Conservation (phyloP, 2,888 invertebrate genomes). For the Allygus modestus region DNA sequence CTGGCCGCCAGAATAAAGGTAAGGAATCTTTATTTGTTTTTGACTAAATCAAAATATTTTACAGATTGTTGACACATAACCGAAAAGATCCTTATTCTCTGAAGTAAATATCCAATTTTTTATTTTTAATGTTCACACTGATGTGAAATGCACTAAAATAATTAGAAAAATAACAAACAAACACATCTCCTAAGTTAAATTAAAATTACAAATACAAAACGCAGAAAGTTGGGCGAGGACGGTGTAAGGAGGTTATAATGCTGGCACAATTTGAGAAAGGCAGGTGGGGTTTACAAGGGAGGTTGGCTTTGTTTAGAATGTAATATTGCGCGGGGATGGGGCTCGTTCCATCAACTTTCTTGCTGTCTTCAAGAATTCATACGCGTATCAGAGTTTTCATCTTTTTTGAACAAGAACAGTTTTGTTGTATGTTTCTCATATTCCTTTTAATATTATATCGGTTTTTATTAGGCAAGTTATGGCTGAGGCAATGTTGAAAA, state of each 20-base stretch:
- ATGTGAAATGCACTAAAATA: no score
- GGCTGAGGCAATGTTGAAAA: no score
- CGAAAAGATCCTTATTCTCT: no score
- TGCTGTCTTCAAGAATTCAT: slow-evolving; percentile 20
- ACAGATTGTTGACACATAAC: no score
- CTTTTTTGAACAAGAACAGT: not conserved
- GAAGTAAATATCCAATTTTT: no score
- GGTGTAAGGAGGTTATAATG: not conserved
- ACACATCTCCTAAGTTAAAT: not conserved
- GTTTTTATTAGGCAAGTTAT: no score
- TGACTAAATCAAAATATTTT: no score
- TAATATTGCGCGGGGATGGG: slow-evolving; percentile 2
- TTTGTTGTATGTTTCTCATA: not conserved
- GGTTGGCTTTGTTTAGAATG: slow-evolving; percentile 20
- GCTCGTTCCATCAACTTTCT: slow-evolving; percentile 7
- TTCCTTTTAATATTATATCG: no score
- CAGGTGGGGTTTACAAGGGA: not conserved
- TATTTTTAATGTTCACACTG: no score
- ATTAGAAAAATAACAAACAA: not conserved
- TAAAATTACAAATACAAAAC: not conserved
- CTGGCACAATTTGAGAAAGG: not conserved
- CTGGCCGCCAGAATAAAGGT: no score
- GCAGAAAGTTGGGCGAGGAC: not conserved
- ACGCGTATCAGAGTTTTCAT: slow-evolving; percentile 5
- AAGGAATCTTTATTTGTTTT: no score